Percentiles rank a stretch among this genome's conserved stretches.
phyloP scores from a whole-genome alignment of 2,888 invertebrate species.

The Drosophila histrio region DNA sequence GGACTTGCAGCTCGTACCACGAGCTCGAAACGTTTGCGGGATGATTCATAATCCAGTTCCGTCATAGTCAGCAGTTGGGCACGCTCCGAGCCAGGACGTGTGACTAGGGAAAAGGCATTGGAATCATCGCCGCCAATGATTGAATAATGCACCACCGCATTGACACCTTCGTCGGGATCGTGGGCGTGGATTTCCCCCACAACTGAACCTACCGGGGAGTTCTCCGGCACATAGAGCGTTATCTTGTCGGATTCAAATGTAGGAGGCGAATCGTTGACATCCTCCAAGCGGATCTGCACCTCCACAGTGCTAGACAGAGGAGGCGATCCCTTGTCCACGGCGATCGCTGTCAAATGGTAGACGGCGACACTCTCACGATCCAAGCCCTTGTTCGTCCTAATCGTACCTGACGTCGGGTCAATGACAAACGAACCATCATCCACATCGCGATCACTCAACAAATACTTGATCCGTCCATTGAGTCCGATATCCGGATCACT shows the following conservation, averaged over 20 bases:
- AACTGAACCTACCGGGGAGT: constrained; percentile 97
- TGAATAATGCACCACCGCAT: constrained; percentile 96
- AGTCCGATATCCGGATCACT: constrained; percentile 93
- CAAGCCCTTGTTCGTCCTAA: constrained; percentile 93
- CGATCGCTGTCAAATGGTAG: constrained; percentile 94
- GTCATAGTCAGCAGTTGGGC: constrained; percentile 95
- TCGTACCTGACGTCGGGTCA: constrained; percentile 95
- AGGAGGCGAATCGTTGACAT: constrained; percentile 95
- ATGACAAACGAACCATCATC: constrained; percentile 96
- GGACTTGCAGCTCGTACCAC: constrained; percentile 95
- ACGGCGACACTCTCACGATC: constrained; percentile 95
- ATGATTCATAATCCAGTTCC: constrained; percentile 98
- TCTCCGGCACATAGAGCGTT: constrained; percentile 95
- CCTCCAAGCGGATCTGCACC: constrained; percentile 92
- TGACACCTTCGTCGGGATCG: constrained; percentile 96
- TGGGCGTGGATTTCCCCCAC: constrained; percentile 95
- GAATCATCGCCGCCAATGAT: constrained; percentile 97
- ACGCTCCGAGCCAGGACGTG: constrained; percentile 92
- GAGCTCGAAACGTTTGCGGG: constrained; percentile 94
- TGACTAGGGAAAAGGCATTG: constrained; percentile 92
- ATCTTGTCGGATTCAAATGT: constrained; percentile 95
- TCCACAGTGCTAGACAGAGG: constrained; percentile 89
- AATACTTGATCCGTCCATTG: constrained; percentile 94
- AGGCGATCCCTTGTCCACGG: constrained; percentile 95
- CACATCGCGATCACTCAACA: constrained; percentile 88